These are phyloP conservation scores for Drosophila neonasuta DNA, from an alignment of 2,888 invertebrate species.

Conservation along the genomic window DNA sequence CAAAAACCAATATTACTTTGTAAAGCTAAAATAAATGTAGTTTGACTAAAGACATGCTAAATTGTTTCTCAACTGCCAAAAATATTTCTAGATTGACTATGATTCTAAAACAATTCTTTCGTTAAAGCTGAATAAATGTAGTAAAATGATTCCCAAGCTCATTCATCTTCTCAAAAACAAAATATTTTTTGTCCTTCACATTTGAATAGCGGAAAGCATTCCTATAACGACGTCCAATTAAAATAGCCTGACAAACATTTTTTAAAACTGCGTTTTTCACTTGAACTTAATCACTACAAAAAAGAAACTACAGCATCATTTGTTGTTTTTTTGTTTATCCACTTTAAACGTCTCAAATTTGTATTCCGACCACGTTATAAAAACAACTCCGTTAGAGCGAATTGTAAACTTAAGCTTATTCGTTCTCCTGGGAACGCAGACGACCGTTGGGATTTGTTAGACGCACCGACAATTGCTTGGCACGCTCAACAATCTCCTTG, in stretches of 20 bases:
- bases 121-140: neutral
- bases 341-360: constrained; percentile 63
- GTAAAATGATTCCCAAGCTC: neutral
- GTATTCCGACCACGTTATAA: constrained; percentile 74
- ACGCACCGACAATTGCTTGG: constrained; percentile 96
- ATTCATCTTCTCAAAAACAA: too few species aligned
- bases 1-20: neutral
- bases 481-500: constrained; percentile 97
- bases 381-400: constrained; percentile 58
- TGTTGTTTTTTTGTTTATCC: constrained; percentile 4
- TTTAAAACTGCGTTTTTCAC: too few species aligned
- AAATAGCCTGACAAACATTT: too few species aligned
- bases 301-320: constrained; percentile 15
- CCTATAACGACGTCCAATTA: too few species aligned
- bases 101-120: neutral
- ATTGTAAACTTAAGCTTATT: constrained; percentile 86
- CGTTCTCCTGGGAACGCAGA: constrained; percentile 98
- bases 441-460: constrained; percentile 98
- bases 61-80: neutral
- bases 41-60: constrained; percentile 4
- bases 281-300: neutral
- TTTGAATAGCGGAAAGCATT: too few species aligned
- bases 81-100: neutral
- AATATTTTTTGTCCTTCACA: too few species aligned
- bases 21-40: constrained; percentile 31